Evolutionary conservation across 2,797 vertebrate species (phyloP).

Genomic region (Poecile montanus): DNA sequence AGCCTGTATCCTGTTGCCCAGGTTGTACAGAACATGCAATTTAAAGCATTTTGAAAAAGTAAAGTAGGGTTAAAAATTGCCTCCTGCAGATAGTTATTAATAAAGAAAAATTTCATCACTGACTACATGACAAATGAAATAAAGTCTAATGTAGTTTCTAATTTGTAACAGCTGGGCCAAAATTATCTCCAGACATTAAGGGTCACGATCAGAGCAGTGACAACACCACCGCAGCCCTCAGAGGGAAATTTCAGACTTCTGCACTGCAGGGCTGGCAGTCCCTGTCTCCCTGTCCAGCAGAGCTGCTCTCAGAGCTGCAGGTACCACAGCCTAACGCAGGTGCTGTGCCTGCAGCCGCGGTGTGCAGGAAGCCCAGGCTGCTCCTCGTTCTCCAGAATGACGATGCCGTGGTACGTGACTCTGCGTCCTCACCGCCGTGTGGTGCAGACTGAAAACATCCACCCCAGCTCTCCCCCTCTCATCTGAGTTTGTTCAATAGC

Average conservation of each 20-base stretch:
- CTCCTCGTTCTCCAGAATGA: background rate
- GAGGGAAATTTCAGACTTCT: background rate
- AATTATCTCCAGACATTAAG: background rate
- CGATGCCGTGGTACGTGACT: fast-evolving
- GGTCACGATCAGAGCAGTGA: background rate
- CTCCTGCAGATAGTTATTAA: background rate
- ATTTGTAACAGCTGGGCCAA: background rate
- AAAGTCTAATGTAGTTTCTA: background rate
- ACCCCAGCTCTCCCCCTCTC: background rate
- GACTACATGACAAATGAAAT: background rate
- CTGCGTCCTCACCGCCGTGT: fast-evolving
- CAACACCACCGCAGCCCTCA: background rate
- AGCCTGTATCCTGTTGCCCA: background rate
- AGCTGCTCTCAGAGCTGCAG: background rate
- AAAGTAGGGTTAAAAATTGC: background rate
- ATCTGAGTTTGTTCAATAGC: background rate
- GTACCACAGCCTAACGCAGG: fast-evolving
- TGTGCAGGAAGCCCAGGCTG: background rate
- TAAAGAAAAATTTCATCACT: background rate
- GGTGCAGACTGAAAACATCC: background rate
- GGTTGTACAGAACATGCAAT: background rate
- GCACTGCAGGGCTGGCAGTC: background rate
- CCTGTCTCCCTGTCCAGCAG: background rate
- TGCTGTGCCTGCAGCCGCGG: fast-evolving
- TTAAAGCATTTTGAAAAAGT: background rate